Conservation (phyloP, 1,140 invertebrate genomes). For the Daktulosphaira vitifoliae region DNA sequence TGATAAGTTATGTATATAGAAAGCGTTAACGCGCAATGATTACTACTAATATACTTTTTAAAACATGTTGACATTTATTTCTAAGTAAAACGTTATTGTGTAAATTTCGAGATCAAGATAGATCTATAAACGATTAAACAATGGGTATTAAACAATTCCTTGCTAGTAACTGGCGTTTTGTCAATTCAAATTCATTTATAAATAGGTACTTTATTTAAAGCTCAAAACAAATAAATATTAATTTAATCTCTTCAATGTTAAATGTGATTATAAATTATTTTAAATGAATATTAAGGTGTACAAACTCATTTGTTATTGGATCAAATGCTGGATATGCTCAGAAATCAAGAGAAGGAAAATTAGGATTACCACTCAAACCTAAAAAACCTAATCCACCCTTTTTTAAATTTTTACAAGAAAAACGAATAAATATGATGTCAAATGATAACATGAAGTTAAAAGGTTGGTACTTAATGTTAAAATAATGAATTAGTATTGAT, state of each 20-base stretch:
- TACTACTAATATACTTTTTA: too few species aligned
- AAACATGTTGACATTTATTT: too few species aligned
- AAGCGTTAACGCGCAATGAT: too few species aligned
- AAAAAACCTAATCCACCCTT: constrained; percentile 18
- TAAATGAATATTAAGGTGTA: neutral
- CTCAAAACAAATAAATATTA: too few species aligned
- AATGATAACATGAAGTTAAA: constrained; percentile 16
- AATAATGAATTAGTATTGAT: too few species aligned
- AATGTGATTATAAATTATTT: too few species aligned
- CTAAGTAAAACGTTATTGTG: too few species aligned
- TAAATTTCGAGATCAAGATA: too few species aligned
- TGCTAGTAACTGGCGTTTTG: neutral
- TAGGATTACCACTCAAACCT: constrained; percentile 2
- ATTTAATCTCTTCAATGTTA: too few species aligned
- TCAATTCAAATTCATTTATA: constrained; percentile 6
- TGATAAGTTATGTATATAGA: too few species aligned
- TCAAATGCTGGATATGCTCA: neutral
- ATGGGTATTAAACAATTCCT: constrained; percentile 18
- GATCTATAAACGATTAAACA: too few species aligned
- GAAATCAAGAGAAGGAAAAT: neutral
- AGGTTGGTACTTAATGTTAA: too few species aligned
- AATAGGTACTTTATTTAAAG: neutral
- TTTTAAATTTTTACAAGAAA: constrained; percentile 18
- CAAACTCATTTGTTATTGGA: neutral
- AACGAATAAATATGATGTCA: neutral